Percentiles rank a stretch among this genome's conserved stretches.
Evolutionary conservation across 1,140 invertebrate genomes (phyloP).

Genomic region (Ceratoteleas bidentatus): DNA sequence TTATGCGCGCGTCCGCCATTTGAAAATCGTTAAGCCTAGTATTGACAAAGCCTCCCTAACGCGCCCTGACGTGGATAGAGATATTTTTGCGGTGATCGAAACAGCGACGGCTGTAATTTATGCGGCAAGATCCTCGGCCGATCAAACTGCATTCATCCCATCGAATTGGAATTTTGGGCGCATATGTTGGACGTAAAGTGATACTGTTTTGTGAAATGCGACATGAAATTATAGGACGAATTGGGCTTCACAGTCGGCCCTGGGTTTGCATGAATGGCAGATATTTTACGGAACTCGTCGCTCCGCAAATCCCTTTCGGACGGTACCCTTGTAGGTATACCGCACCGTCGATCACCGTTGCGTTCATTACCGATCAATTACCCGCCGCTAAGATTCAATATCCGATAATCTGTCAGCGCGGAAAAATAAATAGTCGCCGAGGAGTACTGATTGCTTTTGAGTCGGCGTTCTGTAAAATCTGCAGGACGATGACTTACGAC

Average conservation of each 20-base stretch:
- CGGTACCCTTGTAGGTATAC: too few species aligned
- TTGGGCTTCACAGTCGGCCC: constrained; percentile 8
- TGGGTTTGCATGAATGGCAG: constrained; percentile 19
- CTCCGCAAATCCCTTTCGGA: neutral
- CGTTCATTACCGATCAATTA: too few species aligned
- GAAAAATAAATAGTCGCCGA: constrained; percentile 48
- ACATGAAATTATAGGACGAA: constrained; percentile 49
- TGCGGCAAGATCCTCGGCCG: constrained; percentile 64
- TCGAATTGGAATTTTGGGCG: constrained; percentile 51
- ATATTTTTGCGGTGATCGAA: constrained; percentile 68
- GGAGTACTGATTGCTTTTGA: constrained; percentile 74
- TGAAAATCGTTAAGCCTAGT: constrained; percentile 68
- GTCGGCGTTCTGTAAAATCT: constrained; percentile 75
- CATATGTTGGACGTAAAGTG: constrained; percentile 58
- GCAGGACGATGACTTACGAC: constrained; percentile 82
- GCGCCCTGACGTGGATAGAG: constrained; percentile 59
- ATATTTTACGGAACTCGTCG: constrained; percentile 22
- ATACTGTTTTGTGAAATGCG: constrained; percentile 55
- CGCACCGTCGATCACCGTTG: too few species aligned
- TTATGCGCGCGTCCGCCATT: constrained; percentile 62
- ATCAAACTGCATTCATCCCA: constrained; percentile 67
- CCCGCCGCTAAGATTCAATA: constrained; percentile 8
- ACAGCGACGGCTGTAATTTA: constrained; percentile 66
- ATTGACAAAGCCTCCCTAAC: constrained; percentile 67
- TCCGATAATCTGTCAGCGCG: constrained; percentile 22